Evolutionary conservation across 2,797 vertebrate genomes (phyloP).

Genomic region (Amniataba percoides): DNA sequence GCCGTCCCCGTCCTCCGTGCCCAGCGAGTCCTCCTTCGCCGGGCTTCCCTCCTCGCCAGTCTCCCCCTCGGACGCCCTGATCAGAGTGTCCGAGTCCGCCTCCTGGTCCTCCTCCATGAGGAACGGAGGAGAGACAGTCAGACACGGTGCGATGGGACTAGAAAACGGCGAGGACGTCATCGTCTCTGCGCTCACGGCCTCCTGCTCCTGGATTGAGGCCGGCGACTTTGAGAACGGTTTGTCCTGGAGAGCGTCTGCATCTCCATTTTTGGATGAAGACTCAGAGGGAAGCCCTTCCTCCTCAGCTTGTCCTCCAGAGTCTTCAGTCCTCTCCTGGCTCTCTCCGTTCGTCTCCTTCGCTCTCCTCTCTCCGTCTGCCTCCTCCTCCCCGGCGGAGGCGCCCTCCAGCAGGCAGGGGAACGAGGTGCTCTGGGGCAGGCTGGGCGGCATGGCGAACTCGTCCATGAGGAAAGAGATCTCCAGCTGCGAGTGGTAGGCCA

Average conservation of each 20-base stretch:
- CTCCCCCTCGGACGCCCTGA: conserved; percentile 48
- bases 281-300: conserved; percentile 78
- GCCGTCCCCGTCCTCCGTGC: conserved; percentile 66
- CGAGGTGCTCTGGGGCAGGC: conserved; percentile 87
- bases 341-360: conserved; percentile 30
- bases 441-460: conserved; percentile 98
- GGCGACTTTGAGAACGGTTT: conserved; percentile 35
- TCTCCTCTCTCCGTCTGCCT: conserved; percentile 41
- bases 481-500: conserved; percentile 98
- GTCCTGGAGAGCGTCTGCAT: conserved; percentile 59
- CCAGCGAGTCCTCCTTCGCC: conserved; percentile 62
- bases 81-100: conserved; percentile 25
- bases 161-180: conserved; percentile 76
- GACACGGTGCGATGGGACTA: conserved; percentile 65
- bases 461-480: conserved; percentile 99
- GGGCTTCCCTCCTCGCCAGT: conserved; percentile 59
- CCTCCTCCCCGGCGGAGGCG: conserved; percentile 64
- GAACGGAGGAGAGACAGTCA: conserved; percentile 80
- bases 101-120: conserved; percentile 78
- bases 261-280: conserved; percentile 52
- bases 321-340: conserved; percentile 47
- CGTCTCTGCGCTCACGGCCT: conserved; percentile 45
- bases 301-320: conserved; percentile 75
- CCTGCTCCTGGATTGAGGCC: conserved; percentile 35
- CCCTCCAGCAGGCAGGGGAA: conserved; percentile 92